Percentiles rank a stretch among this genome's conserved stretches.
These are phyloP conservation scores for Habropoda laboriosa DNA, from an alignment of 1,140 invertebrate species.

Conservation along the genomic window DNA sequence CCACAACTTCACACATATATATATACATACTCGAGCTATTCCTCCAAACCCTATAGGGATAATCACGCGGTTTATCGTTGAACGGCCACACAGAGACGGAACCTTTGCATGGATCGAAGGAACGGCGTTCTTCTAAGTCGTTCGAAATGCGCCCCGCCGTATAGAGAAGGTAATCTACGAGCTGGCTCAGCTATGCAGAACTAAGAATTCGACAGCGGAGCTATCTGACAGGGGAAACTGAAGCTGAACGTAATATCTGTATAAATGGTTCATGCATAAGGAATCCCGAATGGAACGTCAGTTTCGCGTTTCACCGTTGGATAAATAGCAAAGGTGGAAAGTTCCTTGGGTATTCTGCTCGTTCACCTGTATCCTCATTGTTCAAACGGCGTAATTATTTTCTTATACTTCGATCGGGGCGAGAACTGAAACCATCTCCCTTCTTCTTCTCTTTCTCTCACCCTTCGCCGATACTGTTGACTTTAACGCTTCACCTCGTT, in stretches of 20 bases:
- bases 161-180: slow-evolving; percentile 25
- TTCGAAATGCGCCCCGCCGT: not conserved
- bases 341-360: not conserved
- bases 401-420: not conserved
- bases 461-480: too few species aligned
- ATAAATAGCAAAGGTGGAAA: slow-evolving; percentile 32
- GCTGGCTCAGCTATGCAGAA: slow-evolving; percentile 28
- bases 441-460: too few species aligned
- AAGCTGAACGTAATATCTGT: slow-evolving; percentile 43
- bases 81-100: not conserved
- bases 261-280: slow-evolving; percentile 49
- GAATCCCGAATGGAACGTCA: slow-evolving; percentile 39
- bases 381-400: slow-evolving; percentile 12
- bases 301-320: slow-evolving; percentile 22
- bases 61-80: not conserved
- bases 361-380: not conserved
- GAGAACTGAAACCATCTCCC: too few species aligned
- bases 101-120: not conserved
- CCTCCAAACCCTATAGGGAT: not conserved
- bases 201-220: slow-evolving; percentile 27
- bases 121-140: not conserved
- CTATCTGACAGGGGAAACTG: slow-evolving; percentile 12
- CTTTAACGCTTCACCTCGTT: not conserved
- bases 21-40: too few species aligned
- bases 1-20: too few species aligned